Evolutionary conservation across 2,888 invertebrate genomes (phyloP).

Genomic region (Drosophila infuscata): DNA sequence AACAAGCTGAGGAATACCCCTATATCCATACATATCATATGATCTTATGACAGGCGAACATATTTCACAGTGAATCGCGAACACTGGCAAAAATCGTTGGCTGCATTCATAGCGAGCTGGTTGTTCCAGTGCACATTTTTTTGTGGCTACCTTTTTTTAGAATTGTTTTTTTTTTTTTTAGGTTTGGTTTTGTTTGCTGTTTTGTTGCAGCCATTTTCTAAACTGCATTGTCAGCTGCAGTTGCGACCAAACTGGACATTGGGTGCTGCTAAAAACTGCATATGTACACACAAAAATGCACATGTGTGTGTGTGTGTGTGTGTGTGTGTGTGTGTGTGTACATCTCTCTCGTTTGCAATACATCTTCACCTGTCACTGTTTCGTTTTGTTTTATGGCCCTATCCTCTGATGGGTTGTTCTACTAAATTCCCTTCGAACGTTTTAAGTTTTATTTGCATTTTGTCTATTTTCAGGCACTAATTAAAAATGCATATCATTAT

Average conservation of each 20-base stretch:
- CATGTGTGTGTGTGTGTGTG: background rate
- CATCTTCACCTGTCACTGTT: conserved; percentile 10
- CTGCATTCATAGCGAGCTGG: conserved; percentile 3
- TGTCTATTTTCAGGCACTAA: background rate
- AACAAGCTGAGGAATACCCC: conserved; percentile 1
- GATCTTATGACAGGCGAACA: background rate
- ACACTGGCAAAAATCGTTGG: conserved; percentile 6
- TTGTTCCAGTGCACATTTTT: background rate
- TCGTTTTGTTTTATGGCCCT: background rate
- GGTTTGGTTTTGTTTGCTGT: conserved; percentile 5
- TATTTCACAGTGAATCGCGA: conserved; percentile 11
- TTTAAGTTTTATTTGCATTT: background rate
- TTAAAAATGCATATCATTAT: conserved; percentile 20
- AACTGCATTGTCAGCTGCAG: conserved; percentile 34
- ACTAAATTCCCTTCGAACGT: background rate
- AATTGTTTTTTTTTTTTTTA: conserved; percentile 6
- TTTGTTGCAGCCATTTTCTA: conserved; percentile 18
- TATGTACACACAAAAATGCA: background rate
- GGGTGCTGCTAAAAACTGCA: conserved; percentile 5
- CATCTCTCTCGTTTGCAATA: background rate
- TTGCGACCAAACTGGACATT: background rate
- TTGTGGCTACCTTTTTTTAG: conserved; percentile 6
- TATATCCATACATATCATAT: background rate
- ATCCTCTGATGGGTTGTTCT: background rate
- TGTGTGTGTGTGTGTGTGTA: background rate